Base-by-base conservation (phyloP, 2,888 invertebrate genomes). In the Lagria hirta region DNA sequence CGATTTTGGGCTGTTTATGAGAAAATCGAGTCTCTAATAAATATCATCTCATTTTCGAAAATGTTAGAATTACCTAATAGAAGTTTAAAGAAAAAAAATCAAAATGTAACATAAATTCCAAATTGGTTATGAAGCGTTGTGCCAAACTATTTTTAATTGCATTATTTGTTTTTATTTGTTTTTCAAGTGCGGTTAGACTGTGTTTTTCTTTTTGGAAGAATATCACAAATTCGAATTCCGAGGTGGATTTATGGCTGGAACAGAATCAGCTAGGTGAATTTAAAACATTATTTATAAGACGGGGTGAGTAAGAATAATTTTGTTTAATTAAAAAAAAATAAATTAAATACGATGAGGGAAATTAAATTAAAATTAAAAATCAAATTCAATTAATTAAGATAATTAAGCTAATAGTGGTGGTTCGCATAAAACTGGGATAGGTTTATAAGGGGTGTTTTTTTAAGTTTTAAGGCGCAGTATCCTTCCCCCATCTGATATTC, bases 221-320 rank as follows among this genome's bases (percentile, higher is more conserved):
- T n/a, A n/a, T n/a, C n/a, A n/a, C n/a, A n/a, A n/a, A n/a, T n/a
- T n/a, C n/a, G n/a, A n/a, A n/a, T n/a, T n/a, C n/a, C n/a, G 79
- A 82, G 70, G 83, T 86, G 41, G 84, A 86, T 60, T 75, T 80
- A 64, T 89, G 88, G 88, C 73, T 88, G 51, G 80, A 83, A 43
- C 82, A 86, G 64, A 86, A 85, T 65, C 81, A 84, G 52, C 75
- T 88, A 48, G 76, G 79, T 17, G 78, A 83, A 51, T 85, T 83
- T 65, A 82, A 82, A 62, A 76, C 82, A 52, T 70, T 86, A 16
- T 88, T 88, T 68, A 77, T 73, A 57, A 79, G 84, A 61, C 79
- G 82, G 73, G 88, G 89, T 88, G 71, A 76, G 81, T 75, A 23
- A 5, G 11, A n/a, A n/a, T n/a, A n/a, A n/a, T n/a, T n/a, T n/a